These are phyloP conservation scores for Dermatophagoides farinae DNA, from an alignment of 1,140 invertebrate genomes.

Conservation along the genomic window DNA sequence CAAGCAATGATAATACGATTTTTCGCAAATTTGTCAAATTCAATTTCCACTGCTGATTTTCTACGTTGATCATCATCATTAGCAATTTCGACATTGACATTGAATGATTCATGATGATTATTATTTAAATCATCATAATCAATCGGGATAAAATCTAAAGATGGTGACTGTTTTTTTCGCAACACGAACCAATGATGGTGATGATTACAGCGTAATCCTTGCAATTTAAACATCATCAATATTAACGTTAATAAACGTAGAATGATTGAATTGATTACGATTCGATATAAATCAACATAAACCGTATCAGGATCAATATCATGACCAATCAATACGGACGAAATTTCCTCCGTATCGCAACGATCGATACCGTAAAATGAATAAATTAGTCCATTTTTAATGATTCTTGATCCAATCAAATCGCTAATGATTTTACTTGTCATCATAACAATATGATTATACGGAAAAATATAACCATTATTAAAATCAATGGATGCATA, in stretches of 20 bases:
- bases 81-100: too few relatives aligned
- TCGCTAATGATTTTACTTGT: background rate
- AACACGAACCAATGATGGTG: background rate
- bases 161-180: too few relatives aligned
- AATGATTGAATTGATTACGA: background rate
- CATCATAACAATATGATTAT: background rate
- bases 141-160: too few relatives aligned
- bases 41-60: too few relatives aligned
- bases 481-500: background rate
- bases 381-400: background rate
- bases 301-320: background rate
- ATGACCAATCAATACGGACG: background rate
- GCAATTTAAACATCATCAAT: background rate
- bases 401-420: background rate
- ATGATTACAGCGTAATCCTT: too few relatives aligned
- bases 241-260: background rate
- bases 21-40: too few relatives aligned
- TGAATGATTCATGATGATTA: too few relatives aligned
- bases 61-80: too few relatives aligned
- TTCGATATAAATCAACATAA: background rate
- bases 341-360: background rate
- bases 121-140: too few relatives aligned
- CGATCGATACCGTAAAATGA: background rate
- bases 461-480: background rate
- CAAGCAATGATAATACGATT: too few relatives aligned